A percentile compares a stretch with the other conserved stretches of the same genome.
Conservation (phyloP, 2,888 invertebrate species). For the Heteromyza rotundicornis region DNA sequence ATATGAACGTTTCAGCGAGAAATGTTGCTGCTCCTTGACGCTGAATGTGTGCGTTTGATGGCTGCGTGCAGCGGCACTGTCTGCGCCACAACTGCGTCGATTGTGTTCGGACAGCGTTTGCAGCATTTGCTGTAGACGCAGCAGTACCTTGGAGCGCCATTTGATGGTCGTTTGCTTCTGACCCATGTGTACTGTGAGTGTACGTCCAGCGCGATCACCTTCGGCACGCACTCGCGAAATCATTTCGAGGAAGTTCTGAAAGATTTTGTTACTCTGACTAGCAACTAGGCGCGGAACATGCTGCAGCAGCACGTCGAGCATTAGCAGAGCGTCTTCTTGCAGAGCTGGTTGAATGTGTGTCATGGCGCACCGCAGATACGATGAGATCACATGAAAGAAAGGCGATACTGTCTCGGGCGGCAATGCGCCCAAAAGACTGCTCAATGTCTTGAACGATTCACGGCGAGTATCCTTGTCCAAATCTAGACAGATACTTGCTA, state of each 20-base stretch:
- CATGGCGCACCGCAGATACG: conserved; percentile 87
- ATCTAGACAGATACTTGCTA: conserved; percentile 75
- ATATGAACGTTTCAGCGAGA: conserved; percentile 26
- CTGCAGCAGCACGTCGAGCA: conserved; percentile 78
- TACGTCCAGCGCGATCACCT: conserved; percentile 70
- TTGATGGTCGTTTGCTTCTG: conserved; percentile 77
- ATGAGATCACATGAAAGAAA: conserved; percentile 78
- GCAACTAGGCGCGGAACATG: conserved; percentile 72
- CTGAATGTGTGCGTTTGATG: conserved; percentile 43
- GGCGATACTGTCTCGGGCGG: conserved; percentile 62
- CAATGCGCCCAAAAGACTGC: conserved; percentile 48
- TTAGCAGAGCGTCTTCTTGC: conserved; percentile 81
- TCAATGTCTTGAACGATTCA: conserved; percentile 64
- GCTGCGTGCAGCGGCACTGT: conserved; percentile 34
- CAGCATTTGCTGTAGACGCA: conserved; percentile 72
- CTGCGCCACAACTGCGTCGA: not conserved
- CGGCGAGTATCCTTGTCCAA: conserved; percentile 68
- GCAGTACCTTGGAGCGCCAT: conserved; percentile 80
- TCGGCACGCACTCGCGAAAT: conserved; percentile 77
- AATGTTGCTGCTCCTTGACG: conserved; percentile 36
- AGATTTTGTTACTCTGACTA: conserved; percentile 72
- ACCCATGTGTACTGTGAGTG: conserved; percentile 73
- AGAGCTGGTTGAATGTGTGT: conserved; percentile 83
- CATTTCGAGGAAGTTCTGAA: conserved; percentile 83
- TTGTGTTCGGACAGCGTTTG: conserved; percentile 50